Evolutionary conservation across 1,140 invertebrate genomes (phyloP), one percentile per base, ranked within the genome.

Genomic region (Neotoxoptera formosana): DNA sequence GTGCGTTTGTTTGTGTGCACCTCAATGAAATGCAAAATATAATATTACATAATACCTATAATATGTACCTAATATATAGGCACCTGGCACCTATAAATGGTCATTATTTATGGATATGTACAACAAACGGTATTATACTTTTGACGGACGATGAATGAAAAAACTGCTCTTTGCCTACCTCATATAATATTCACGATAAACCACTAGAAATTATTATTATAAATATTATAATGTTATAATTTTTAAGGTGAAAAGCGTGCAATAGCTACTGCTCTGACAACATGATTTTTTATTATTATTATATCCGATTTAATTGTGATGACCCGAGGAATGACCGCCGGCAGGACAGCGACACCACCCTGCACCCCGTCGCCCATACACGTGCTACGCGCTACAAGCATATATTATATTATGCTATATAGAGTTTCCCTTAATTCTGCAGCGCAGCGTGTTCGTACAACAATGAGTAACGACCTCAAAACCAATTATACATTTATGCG

Each of bases 301-400:
- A 67, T 67, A 76, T 76, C n/a, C 14, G n/a, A 76, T 76, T 76
- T 76, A 76, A 76, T 76, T n/a, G 60, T 76, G 60, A 76, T 76
- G 60, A 76, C 60, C 60, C n/a, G n/a, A 76, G 14, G 60, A 76
- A 76, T 76, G 60, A 76, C 60, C 60, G 60, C n/a, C 4, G 14
- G 30, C 60, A 76, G 60, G 30, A n/a, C 60, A 67, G 60, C 60
- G 30, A 76, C 60, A 76, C 60, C 60, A 76, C 60, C 60, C 60
- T 34, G n/a, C 60, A 76, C 60, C 30, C 60, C 60, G 14, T 76
- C 60, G n/a, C n/a, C 60, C 4, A 76, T 76, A 76, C n/a, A 76
- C 14, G 30, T 4, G 11, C n/a, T 76, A 76, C 11, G 60, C 30
- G 30, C 60, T 11, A n/a, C 30, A 30, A 67, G 25, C 60, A n/a